phyloP scores from a whole-genome alignment of 2,888 invertebrate genomes.

The Cabera pusaria region DNA sequence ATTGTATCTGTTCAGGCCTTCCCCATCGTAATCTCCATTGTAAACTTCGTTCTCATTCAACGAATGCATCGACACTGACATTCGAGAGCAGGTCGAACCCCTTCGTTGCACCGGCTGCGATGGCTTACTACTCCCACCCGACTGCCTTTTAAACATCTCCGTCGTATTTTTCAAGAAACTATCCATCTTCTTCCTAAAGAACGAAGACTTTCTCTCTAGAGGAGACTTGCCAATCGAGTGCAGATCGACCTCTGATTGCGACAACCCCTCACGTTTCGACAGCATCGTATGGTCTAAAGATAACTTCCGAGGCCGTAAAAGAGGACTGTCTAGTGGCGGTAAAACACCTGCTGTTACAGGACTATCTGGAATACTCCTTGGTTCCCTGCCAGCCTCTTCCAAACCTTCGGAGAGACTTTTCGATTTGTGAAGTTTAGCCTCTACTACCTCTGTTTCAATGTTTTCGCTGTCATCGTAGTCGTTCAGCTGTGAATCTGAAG shows the following conservation, averaged over 20 bases:
- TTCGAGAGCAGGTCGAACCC: slow-evolving; percentile 43
- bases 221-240: slow-evolving; percentile 70
- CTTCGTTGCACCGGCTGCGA: slow-evolving; percentile 44
- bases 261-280: slow-evolving; percentile 56
- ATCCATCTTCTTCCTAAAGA: slow-evolving; percentile 73
- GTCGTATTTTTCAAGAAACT: slow-evolving; percentile 73
- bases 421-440: slow-evolving; percentile 30
- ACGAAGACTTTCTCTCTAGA: slow-evolving; percentile 71
- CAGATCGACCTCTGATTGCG: slow-evolving; percentile 72
- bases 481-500: slow-evolving; percentile 11
- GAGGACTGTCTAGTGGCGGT: slow-evolving; percentile 27
- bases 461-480: slow-evolving; percentile 23
- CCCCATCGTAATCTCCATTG: slow-evolving; percentile 33
- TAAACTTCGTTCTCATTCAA: slow-evolving; percentile 49
- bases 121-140: slow-evolving; percentile 38
- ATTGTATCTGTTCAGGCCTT: slow-evolving; percentile 33
- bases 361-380: slow-evolving; percentile 22
- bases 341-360: slow-evolving; percentile 18
- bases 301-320: slow-evolving; percentile 52
- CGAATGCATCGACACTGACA: slow-evolving; percentile 68
- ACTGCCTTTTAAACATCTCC: slow-evolving; percentile 67
- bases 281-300: slow-evolving; percentile 69
- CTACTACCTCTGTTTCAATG: slow-evolving; percentile 16
- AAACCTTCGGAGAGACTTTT: slow-evolving; percentile 38
- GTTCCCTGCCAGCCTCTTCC: slow-evolving; percentile 25